Conservation (phyloP, 2,113 vertebrate genomes). For the Phainopepla nitens region DNA sequence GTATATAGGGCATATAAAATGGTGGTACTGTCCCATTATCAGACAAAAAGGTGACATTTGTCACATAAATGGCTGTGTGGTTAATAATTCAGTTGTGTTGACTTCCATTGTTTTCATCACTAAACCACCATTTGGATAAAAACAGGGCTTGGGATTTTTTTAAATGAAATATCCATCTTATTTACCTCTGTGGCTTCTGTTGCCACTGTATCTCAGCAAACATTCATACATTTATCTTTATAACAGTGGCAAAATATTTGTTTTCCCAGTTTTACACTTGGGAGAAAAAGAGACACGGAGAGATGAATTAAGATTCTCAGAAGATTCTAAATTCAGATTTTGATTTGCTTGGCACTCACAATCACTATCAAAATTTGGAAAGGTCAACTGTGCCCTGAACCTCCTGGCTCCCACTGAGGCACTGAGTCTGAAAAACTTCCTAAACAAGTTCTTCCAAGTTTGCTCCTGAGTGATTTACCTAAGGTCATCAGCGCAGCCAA, state of each 20-base stretch:
- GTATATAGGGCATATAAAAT: background rate
- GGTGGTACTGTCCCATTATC: background rate
- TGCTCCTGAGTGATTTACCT: background rate
- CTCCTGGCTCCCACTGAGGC: background rate
- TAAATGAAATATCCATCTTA: background rate
- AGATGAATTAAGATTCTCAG: background rate
- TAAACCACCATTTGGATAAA: background rate
- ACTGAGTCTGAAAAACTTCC: background rate
- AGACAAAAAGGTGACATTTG: background rate
- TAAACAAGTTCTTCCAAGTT: background rate
- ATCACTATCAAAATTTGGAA: background rate
- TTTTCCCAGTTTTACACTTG: background rate
- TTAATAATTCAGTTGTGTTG: background rate
- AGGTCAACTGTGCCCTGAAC: background rate
- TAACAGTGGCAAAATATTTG: background rate
- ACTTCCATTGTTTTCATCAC: background rate
- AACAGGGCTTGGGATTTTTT: background rate
- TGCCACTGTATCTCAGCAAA: background rate
- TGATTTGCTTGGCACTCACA: background rate
- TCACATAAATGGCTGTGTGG: background rate
- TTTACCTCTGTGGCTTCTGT: background rate
- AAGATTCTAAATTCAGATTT: background rate
- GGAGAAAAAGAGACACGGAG: background rate
- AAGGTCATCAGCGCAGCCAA: background rate
- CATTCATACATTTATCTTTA: background rate